Conservation (phyloP, 2,113 vertebrate species). For the Phalacrocorax pelagicus region DNA sequence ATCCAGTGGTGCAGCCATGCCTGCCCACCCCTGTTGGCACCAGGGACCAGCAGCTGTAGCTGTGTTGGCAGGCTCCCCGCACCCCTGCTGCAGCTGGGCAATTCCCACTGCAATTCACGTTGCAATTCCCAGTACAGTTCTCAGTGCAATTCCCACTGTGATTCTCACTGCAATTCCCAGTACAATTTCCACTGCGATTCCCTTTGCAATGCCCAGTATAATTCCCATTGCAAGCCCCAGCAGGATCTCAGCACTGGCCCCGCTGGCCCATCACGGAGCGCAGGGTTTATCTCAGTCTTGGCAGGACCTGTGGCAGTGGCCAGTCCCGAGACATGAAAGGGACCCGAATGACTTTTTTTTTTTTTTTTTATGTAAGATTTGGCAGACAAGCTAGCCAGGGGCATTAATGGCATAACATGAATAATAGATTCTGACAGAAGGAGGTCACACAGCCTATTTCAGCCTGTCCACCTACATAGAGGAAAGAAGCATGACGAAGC, state of each 20-base stretch:
- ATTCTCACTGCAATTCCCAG: background rate
- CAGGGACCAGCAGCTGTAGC: background rate
- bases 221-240: background rate
- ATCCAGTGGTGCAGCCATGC: background rate
- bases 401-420: slow-evolving; percentile 40
- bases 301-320: background rate
- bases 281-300: background rate
- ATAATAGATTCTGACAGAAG: slow-evolving; percentile 65
- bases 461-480: slow-evolving; percentile 47
- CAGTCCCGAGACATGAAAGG: background rate
- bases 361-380: background rate
- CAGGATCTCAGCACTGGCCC: background rate
- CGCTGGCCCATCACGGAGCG: background rate
- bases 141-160: background rate
- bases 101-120: background rate
- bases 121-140: background rate
- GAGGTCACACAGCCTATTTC: slow-evolving; percentile 62
- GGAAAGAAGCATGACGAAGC: slow-evolving; percentile 52
- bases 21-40: background rate
- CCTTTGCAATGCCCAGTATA: background rate
- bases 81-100: background rate
- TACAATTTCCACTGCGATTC: background rate
- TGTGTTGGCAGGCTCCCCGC: background rate
- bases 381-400: background rate
- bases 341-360: background rate